Evolutionary conservation across 2,797 vertebrate genomes (phyloP), one percentile per base, ranked within the genome.

Genomic region (Pachyuromys duprasi): DNA sequence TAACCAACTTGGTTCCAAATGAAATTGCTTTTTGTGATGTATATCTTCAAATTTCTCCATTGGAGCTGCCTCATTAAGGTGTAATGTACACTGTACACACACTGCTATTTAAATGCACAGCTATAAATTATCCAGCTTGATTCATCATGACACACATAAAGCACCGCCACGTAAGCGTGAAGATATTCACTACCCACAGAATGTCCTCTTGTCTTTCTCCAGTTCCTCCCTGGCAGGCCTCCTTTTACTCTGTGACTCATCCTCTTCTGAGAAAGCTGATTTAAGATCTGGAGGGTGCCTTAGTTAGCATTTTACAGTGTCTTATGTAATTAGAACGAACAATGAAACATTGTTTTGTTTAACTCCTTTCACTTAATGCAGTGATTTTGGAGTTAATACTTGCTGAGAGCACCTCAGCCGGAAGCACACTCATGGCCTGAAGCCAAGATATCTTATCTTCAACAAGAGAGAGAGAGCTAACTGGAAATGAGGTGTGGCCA

Each of bases 1-100:
- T 20, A 76, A 89, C 63, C 53, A 39, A 65, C 20, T 15, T 49
- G 42, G 26, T 53, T 95, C 53, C 17, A 81, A 80, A 60, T 39
- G n/a, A 78, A 92, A 86, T 89, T 91, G 42, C 39, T 75, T 96
- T 72, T 67, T 70, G 55, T 87, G 49, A 55, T 60, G 2, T 53
- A 86, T 13, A 26, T 86, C n/a, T 90, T 92, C 57, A 67, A 6
- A 22, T 78, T 78, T 86, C 49, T 14, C 45, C 89, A 86, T 60
- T 55, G 39, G 55, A 88, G 26, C 26, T 49, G 33, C 11, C 72
- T 93, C 53, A 49, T n/a, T 42, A 28, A 86, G 36, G 36, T 53
- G 57, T 33, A 86, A 24, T 53, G 69, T 53, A 26, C 79, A 17
- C 65, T 74, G 2, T 3, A 86, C 3, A 78, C 55, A 67, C 42